Percentiles rank a stretch among this genome's conserved stretches.
Conservation (phyloP, 2,797 vertebrate species). For the Tenualosa ilisha region DNA sequence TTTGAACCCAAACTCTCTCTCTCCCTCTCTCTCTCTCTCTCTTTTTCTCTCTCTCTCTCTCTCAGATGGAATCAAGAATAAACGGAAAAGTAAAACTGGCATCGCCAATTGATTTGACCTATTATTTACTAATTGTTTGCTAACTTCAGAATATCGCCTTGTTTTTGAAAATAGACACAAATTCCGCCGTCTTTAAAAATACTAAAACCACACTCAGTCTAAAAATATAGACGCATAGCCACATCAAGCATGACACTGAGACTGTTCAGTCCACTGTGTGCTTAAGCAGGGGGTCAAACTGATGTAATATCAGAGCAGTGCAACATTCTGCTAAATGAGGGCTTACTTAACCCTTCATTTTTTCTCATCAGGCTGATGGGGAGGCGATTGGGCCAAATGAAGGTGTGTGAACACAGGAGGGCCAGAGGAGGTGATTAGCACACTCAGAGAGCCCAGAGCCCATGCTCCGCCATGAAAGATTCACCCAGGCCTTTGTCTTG, state of each 20-base stretch:
- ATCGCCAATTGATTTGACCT: background rate
- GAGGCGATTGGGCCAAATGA: slow-evolving; percentile 57
- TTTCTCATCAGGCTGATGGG: slow-evolving; percentile 65
- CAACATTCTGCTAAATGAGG: background rate
- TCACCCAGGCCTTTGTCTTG: slow-evolving; percentile 93
- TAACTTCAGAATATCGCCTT: background rate
- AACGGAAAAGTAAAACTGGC: background rate
- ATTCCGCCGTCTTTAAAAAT: too few relatives aligned
- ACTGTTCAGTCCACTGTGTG: background rate
- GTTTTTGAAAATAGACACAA: background rate
- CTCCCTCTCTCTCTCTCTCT: background rate
- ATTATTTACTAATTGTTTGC: background rate
- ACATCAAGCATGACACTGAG: background rate
- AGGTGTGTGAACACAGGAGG: background rate
- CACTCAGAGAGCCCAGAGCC: slow-evolving; percentile 58
- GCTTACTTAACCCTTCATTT: background rate
- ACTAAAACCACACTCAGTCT: background rate
- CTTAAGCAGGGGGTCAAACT: background rate
- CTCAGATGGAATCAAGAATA: background rate
- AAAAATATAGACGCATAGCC: background rate
- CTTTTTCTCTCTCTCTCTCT: slow-evolving; percentile 20
- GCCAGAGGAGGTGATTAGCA: slow-evolving; percentile 72
- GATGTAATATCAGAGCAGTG: background rate
- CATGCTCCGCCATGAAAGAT: slow-evolving; percentile 79
- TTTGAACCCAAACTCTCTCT: slow-evolving; percentile 45